Evolutionary conservation across 2,888 invertebrate genomes (phyloP).

Genomic region (Oithona nana): DNA sequence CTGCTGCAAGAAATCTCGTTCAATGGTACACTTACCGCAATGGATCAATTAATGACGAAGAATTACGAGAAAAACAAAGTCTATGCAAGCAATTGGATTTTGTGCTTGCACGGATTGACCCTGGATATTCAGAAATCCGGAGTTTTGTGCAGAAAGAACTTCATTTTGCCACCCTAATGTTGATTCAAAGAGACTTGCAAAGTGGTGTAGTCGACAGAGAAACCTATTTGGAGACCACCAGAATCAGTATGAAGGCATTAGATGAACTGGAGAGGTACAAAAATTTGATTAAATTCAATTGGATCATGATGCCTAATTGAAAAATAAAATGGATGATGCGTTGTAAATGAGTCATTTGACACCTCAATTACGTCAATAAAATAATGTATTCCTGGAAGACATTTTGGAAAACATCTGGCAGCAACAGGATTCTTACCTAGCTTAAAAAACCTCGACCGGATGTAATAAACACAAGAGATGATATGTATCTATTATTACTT

Average conservation of each 20-base stretch:
- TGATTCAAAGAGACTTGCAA: not conserved
- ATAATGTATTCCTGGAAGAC: too few species aligned
- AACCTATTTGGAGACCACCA: not conserved
- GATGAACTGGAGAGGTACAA: conserved; percentile 8
- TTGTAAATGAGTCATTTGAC: too few species aligned
- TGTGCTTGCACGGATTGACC: conserved; percentile 12
- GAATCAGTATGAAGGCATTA: not conserved
- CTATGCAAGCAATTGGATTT: conserved; percentile 3
- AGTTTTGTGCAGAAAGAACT: conserved; percentile 5
- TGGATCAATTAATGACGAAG: not conserved
- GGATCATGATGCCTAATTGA: too few species aligned
- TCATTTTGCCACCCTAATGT: not conserved
- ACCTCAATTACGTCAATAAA: too few species aligned
- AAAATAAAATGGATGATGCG: too few species aligned
- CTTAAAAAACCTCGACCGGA: too few species aligned
- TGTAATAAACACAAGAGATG: too few species aligned
- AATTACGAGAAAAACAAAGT: not conserved
- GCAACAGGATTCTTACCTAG: too few species aligned
- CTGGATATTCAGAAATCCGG: conserved; percentile 8
- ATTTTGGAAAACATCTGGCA: too few species aligned
- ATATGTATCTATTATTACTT: too few species aligned
- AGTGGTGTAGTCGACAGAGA: not conserved
- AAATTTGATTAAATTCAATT: not conserved
- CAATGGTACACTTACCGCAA: conserved; percentile 6
- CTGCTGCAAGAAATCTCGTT: conserved; percentile 5